Conservation (phyloP, 2,888 invertebrate species). For the Eulithis testata region DNA sequence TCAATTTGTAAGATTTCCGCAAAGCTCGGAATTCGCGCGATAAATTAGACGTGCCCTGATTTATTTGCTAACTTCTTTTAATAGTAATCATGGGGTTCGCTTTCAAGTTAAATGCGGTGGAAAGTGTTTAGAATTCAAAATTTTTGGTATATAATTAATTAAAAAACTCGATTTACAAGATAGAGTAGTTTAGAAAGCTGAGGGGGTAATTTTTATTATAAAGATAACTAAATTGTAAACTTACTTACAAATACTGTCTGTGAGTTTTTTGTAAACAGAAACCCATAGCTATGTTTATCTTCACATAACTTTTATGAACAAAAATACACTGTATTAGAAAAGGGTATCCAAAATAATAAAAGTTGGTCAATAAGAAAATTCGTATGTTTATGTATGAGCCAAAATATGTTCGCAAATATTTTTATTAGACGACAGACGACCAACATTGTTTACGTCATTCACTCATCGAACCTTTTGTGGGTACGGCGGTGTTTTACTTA, state of each 20-base stretch:
- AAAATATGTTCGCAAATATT: slow-evolving; percentile 31
- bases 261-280: too few relatives aligned
- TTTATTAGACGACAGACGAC: slow-evolving; percentile 15
- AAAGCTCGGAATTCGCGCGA: slow-evolving; percentile 57
- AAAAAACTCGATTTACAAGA: too few relatives aligned
- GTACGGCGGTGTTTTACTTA: slow-evolving; percentile 22
- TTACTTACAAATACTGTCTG: too few relatives aligned
- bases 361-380: slow-evolving; percentile 19
- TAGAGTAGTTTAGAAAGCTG: too few relatives aligned
- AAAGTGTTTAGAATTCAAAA: slow-evolving; percentile 18
- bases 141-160: slow-evolving; percentile 2
- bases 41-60: slow-evolving; percentile 71
- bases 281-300: too few relatives aligned
- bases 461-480: slow-evolving; percentile 15
- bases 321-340: background rate
- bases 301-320: background rate
- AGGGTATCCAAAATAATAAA: slow-evolving; percentile 7
- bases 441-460: slow-evolving; percentile 4
- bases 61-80: slow-evolving; percentile 69
- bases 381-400: slow-evolving; percentile 19
- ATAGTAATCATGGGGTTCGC: slow-evolving; percentile 47
- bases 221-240: too few relatives aligned
- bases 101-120: slow-evolving; percentile 34
- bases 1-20: slow-evolving; percentile 73
- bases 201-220: too few relatives aligned